phyloP scores from a whole-genome alignment of 2,888 invertebrate species.

The Agrilus cyanescens region DNA sequence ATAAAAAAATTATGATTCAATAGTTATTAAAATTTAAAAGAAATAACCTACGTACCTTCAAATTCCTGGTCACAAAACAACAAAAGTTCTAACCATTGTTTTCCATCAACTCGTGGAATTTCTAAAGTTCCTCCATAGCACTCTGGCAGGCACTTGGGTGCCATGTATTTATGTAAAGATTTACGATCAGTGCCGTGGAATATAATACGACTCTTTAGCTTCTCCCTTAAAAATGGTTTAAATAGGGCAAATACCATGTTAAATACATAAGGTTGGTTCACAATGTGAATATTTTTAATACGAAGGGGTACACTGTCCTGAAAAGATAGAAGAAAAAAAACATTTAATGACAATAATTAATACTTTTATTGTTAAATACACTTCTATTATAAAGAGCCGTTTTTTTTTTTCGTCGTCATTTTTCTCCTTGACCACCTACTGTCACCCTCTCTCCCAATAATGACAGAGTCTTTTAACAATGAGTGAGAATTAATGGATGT shows the following conservation, averaged over 20 bases:
- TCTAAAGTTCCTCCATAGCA: conserved; percentile 63
- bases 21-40: not conserved
- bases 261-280: conserved; percentile 84
- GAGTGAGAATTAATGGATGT: no score
- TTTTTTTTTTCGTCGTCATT: no score
- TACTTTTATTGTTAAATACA: no score
- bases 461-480: no score
- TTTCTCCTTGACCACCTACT: no score
- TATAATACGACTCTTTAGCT: conserved; percentile 65
- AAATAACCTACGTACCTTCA: conserved; percentile 40
- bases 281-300: conserved; percentile 75
- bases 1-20: no score
- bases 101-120: conserved; percentile 54
- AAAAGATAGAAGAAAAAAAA: conserved; percentile 18
- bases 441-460: no score
- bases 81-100: conserved; percentile 62
- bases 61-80: conserved; percentile 63
- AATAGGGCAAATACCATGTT: conserved; percentile 81
- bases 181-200: conserved; percentile 71
- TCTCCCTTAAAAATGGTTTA: conserved; percentile 81
- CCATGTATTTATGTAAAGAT: conserved; percentile 58
- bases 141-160: conserved; percentile 57
- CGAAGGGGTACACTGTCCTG: conserved; percentile 78
- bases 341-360: no score
- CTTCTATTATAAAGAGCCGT: no score